Percentiles rank a stretch among this genome's conserved stretches.
Evolutionary conservation across 1,140 invertebrate genomes (phyloP).

Genomic region (Zelostemma sp.): DNA sequence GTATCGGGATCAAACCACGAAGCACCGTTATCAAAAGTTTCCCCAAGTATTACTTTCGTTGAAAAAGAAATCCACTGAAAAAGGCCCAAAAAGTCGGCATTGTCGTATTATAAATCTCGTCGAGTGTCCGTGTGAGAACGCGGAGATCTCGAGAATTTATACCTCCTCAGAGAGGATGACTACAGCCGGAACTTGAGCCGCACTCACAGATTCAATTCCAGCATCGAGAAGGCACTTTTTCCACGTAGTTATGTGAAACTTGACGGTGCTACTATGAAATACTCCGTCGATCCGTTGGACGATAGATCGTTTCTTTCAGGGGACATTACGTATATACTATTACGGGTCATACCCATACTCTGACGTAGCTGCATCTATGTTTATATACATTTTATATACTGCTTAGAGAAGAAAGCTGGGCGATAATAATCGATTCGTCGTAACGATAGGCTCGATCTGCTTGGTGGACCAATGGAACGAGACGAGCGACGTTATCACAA

Average conservation of each 20-base stretch:
- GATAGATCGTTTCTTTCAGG: slow-evolving; percentile 18
- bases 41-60: too few relatives aligned
- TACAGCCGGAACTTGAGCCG: slow-evolving; percentile 23
- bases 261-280: slow-evolving; percentile 12
- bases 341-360: slow-evolving; percentile 5
- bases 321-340: slow-evolving; percentile 25
- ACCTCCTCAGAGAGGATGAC: not conserved
- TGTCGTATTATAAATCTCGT: slow-evolving; percentile 1
- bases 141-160: not conserved
- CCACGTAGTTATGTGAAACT: slow-evolving; percentile 13
- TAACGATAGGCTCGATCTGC: slow-evolving; percentile 28
- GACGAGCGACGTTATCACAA: slow-evolving; percentile 36
- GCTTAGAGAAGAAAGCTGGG: slow-evolving; percentile 5
- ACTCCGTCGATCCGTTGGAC: not conserved
- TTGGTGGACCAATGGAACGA: slow-evolving; percentile 26
- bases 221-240: slow-evolving; percentile 4
- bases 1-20: too few relatives aligned
- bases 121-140: not conserved
- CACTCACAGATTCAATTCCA: slow-evolving; percentile 1
- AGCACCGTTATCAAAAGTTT: too few relatives aligned
- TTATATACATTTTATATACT: slow-evolving; percentile 1
- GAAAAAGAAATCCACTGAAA: too few relatives aligned
- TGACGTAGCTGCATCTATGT: slow-evolving; percentile 7
- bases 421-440: slow-evolving; percentile 40
- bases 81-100: not conserved